phyloP scores from a whole-genome alignment of 2,113 vertebrate genomes.

The Hepsetus odoe region DNA sequence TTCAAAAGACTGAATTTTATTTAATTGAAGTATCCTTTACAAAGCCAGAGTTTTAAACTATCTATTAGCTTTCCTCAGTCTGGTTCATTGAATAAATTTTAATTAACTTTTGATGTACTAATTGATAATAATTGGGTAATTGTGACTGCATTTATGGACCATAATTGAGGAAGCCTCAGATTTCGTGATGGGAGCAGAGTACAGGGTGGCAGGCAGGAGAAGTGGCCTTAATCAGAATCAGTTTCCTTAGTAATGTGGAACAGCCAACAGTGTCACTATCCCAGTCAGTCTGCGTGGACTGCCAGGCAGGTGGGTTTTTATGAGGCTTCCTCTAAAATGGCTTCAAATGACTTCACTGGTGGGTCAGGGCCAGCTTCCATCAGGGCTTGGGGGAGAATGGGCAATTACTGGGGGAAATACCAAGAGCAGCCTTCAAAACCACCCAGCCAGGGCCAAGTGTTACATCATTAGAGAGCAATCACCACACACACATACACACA shows the following conservation, averaged over 20 bases:
- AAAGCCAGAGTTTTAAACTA: too few species aligned
- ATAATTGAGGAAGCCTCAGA: too few species aligned
- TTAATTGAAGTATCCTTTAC: too few species aligned
- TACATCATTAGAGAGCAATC: constrained; percentile 61
- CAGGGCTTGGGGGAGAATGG: constrained; percentile 47
- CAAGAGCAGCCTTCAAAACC: constrained; percentile 54
- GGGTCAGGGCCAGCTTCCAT: constrained; percentile 60
- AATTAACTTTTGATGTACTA: too few species aligned
- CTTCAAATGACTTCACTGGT: constrained; percentile 63
- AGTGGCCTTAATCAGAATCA: constrained; percentile 33
- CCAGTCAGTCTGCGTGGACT: constrained; percentile 32
- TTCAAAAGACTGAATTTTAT: too few species aligned
- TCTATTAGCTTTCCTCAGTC: too few species aligned
- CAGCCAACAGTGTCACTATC: constrained; percentile 32
- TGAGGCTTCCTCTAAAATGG: constrained; percentile 58
- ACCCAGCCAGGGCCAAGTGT: constrained; percentile 60
- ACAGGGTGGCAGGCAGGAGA: constrained; percentile 8
- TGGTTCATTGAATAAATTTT: too few species aligned
- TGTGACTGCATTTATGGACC: background rate
- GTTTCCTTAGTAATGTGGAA: constrained; percentile 40
- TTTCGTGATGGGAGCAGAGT: constrained; percentile 8
- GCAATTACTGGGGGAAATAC: constrained; percentile 61
- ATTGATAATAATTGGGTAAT: too few species aligned
- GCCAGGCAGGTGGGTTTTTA: constrained; percentile 64
- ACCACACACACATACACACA: constrained; percentile 42